Base-by-base conservation (phyloP, 2,888 invertebrate species). In the Apamea crenata region DNA sequence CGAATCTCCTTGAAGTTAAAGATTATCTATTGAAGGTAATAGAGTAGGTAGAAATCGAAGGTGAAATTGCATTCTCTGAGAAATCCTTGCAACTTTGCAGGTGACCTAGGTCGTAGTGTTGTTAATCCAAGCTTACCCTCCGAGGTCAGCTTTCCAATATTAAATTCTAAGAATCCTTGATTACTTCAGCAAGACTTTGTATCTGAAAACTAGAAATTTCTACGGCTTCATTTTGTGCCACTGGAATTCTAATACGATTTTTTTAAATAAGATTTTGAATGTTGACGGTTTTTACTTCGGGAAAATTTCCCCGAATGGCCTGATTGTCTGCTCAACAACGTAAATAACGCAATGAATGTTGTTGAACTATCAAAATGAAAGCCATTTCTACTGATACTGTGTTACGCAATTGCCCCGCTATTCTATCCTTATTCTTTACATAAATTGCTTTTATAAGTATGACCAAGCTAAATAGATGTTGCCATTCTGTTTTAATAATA, bases 1-100 rank as follows among this genome's bases (percentile, higher is more conserved):
- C 3, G 4, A 29, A 69, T 66, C 36, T 80, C 47, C 36, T 80
- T 80, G 25, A 79, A 65, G 16, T 44, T 47, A 25, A 40, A 79
- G 25, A 79, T 66, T 29, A 40, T 61, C 59, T 77, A 61, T 50
- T 61, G 29, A 61, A 67, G 47, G 21, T n/a, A 29, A 59, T 16
- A 53, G 16, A 44, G 56, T 70, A 67, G 50, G 32, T 32, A 32
- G 69, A 44, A 16, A 67, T 61, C 59, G 61, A 76, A 82, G 82
- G 82, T 71, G 16, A 78, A 53, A 66, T 66, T 69, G 56, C 71
- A 73, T 61, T 82, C 32, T 36, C 76, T 12, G 29, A 36, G 70
- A 81, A 81, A 75, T 81, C 70, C 81, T 81, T 53, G 66, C 66
- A 50, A 50, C 32, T 71, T 66, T 21, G 2, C 81, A 36, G 21